Percentiles rank a stretch among this genome's conserved stretches.
These are phyloP conservation scores for Melanerpes aurifrons DNA, from an alignment of 2,113 vertebrate species.

Conservation along the genomic window DNA sequence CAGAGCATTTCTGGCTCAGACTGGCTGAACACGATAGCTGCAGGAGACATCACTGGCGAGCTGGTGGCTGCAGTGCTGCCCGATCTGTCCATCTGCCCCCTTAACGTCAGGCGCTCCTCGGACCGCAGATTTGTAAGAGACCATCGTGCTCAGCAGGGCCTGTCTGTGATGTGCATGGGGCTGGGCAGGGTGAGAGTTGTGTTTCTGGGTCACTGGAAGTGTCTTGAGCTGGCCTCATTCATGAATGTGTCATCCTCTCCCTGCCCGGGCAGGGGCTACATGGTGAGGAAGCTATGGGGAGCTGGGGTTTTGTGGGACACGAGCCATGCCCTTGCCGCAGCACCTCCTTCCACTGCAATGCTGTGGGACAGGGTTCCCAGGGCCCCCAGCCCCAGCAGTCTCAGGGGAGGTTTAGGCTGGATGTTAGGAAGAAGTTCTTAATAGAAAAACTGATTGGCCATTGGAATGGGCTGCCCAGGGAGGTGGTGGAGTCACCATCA, in stretches of 20 bases:
- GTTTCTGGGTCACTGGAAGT: rapidly evolving
- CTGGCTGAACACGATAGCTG: conserved; percentile 86
- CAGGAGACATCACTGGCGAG: conserved; percentile 86
- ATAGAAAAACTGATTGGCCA: too few relatives aligned
- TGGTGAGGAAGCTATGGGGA: too few relatives aligned
- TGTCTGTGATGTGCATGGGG: rapidly evolving
- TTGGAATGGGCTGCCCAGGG: too few relatives aligned
- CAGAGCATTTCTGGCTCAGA: conserved; percentile 92
- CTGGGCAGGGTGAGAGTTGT: not conserved
- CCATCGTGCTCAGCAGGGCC: not conserved
- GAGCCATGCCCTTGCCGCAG: not conserved
- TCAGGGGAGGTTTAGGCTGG: too few relatives aligned
- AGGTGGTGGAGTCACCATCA: too few relatives aligned
- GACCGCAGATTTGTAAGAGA: conserved; percentile 89
- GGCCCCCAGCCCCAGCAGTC: not conserved
- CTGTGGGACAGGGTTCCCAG: not conserved
- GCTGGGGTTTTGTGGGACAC: not conserved
- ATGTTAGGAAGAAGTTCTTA: too few relatives aligned
- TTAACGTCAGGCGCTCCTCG: conserved; percentile 80
- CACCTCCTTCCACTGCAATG: not conserved
- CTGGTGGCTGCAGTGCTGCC: conserved; percentile 85
- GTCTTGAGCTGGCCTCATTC: not conserved
- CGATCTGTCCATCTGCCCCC: conserved; percentile 70
- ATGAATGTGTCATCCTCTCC: rapidly evolving
- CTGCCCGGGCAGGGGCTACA: rapidly evolving